Evolutionary conservation across 2,888 invertebrate genomes (phyloP), one percentile per base, ranked within the genome.

Genomic region (Athalia cordata): DNA sequence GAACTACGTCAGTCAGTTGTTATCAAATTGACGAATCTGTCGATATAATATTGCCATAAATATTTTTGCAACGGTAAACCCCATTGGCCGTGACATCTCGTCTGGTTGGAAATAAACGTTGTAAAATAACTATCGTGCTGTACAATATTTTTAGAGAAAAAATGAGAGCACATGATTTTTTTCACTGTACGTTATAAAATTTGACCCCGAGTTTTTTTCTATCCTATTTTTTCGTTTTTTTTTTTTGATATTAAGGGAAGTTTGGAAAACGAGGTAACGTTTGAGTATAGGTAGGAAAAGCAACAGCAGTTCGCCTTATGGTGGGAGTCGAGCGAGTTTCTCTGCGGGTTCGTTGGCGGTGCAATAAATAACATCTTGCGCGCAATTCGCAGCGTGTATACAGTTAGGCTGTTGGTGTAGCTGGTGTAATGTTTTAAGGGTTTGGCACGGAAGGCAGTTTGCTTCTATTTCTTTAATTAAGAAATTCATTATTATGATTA

Each of bases 401-500:
- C 8, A 43, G 49, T 75, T 50, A 62, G 72, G 57, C 72, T 72
- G 72, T 72, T 72, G 72, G 57, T 72, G 72, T 72, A 62, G 29
- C 29, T 29, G 29, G 29, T 29, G 29, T 62, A 64, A 75, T 52
- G 62, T 75, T 75, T 75, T 52, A 52, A 75, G 62, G 75, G 75
- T 64, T 75, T 64, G 49, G 75, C 75, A 45, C 67, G 67, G 62
- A 29, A 64, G 62, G 75, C 75, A 75, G 62, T 64, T 75, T 75
- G 75, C 75, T 47, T 64, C 62, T 75, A 64, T 75, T 62, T 75
- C 64, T 75, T 75, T 75, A 75, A 75, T 75, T 75, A 75, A 75
- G 75, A 75, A 75, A 75, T 75, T 64, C 75, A 75, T 75, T 62
- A 75, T 75, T 64, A 64, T 75, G 61, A 75, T 75, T 62, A 75